Percentiles rank a stretch among this genome's conserved stretches.
Evolutionary conservation across 2,113 vertebrate species (phyloP).

Genomic region (Shinisaurus crocodilurus): DNA sequence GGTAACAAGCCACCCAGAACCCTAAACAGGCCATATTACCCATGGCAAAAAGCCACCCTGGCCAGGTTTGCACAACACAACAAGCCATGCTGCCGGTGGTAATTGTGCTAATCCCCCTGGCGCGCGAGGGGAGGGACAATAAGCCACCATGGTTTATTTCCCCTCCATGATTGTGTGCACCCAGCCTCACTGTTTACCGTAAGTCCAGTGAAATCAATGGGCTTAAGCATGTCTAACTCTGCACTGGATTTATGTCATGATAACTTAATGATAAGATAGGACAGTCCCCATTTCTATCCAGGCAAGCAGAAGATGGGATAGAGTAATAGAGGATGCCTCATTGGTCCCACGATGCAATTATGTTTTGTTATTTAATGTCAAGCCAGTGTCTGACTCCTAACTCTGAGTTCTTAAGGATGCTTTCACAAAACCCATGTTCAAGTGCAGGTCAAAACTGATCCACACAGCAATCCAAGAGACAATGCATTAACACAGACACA

Average conservation of each 20-base stretch:
- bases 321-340: background rate
- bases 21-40: too few species aligned
- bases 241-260: background rate
- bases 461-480: background rate
- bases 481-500: background rate
- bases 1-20: too few species aligned
- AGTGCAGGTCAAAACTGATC: background rate
- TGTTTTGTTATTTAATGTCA: background rate
- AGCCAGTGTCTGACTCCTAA: background rate
- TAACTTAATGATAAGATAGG: background rate
- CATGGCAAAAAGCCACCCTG: too few species aligned
- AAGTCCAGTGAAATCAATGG: too few species aligned
- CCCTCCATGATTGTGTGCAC: too few species aligned
- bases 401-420: background rate
- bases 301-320: background rate
- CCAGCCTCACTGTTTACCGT: too few species aligned
- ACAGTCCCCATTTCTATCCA: background rate
- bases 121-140: too few species aligned
- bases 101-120: too few species aligned
- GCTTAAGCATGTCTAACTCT: too few species aligned
- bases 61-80: too few species aligned
- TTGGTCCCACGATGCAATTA: background rate
- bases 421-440: background rate
- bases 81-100: too few species aligned
- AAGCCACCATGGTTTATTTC: too few species aligned